Base-by-base conservation (phyloP, 2,797 vertebrate species). In the Erpetoichthys calabaricus region DNA sequence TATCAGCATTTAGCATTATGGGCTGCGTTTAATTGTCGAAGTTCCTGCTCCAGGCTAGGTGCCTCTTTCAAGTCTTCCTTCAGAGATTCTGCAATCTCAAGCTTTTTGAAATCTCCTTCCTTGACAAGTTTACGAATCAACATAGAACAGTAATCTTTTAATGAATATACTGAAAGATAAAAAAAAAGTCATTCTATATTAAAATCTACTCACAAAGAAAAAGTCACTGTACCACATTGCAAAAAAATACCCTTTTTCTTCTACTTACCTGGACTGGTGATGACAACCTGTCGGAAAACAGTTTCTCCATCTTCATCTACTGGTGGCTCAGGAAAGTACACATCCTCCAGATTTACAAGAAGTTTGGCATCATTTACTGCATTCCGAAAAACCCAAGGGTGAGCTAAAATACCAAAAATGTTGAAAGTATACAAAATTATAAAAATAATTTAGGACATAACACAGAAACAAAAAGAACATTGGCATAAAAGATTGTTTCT, bases 341-440 rank as follows among this genome's bases (percentile, higher is more conserved):
- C 62, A 10, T 70, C 66, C 43, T 55, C 7, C 4, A 51, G 10
- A 57, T 70, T 60, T n/a, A 43, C 64, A 2, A 64, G 47, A 7
- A 72, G 62, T 58, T 59, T 62, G n/a, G 55, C 61, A 44, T 64
- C 65, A 7, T 53, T 58, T 5, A 61, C 64, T 45, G 59, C 44
- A 7, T 59, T 57, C 45, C 65, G 60, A 45, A 72, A 72, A 42
- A 72, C 45, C 70, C 70, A 72, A 2, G 70, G 70, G 44, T 72
- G 70, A n/a, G 65, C 68, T 72, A 56, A 3, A 50, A 52, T 8
- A 51, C 25, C 25, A 25, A 25, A 25, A 25, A 25, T 25, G 25
- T 25, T 25, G 25, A 25, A 25, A 25, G 25, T 25, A 25, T 25
- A 25, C 25, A 25, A 25, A 25, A 25, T 25, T 25, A 25, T 25